Evolutionary conservation across 2,888 invertebrate genomes (phyloP).

Genomic region (Heteromyza rotundicornis): DNA sequence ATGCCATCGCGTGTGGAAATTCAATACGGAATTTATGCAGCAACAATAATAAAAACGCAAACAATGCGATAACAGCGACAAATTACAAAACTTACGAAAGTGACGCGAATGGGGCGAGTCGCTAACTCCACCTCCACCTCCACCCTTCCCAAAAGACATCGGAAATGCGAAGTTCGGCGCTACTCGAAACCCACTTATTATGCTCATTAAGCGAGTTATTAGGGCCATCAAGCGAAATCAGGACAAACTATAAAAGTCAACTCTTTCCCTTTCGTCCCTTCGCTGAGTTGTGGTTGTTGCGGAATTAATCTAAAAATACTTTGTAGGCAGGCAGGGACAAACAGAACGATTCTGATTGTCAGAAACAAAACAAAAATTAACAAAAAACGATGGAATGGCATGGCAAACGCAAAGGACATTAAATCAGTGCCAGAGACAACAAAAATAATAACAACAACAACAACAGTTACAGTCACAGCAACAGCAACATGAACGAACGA

Average conservation of each 20-base stretch:
- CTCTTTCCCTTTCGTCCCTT: conserved; percentile 23
- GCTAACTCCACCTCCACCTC: no score
- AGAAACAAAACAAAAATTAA: not conserved
- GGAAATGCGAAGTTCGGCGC: no score
- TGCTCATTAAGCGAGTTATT: conserved; percentile 54
- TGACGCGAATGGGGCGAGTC: no score
- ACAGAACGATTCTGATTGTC: no score
- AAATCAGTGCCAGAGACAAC: conserved; percentile 5
- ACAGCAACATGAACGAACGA: not conserved
- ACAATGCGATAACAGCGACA: not conserved
- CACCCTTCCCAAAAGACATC: no score
- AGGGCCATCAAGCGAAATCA: conserved; percentile 54
- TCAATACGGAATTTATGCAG: not conserved
- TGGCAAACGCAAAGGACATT: conserved; percentile 1
- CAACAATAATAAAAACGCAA: conserved; percentile 2
- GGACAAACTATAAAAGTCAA: conserved; percentile 54
- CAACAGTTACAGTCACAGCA: not conserved
- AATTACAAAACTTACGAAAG: not conserved
- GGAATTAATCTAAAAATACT: no score
- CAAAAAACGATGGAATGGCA: not conserved
- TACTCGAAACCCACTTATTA: conserved; percentile 38
- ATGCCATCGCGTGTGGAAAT: not conserved
- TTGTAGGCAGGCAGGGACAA: no score
- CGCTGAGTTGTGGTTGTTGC: not conserved
- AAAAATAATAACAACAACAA: not conserved